Evolutionary conservation across 2,888 invertebrate species (phyloP).

Genomic region (Cecidostiba fungosa): DNA sequence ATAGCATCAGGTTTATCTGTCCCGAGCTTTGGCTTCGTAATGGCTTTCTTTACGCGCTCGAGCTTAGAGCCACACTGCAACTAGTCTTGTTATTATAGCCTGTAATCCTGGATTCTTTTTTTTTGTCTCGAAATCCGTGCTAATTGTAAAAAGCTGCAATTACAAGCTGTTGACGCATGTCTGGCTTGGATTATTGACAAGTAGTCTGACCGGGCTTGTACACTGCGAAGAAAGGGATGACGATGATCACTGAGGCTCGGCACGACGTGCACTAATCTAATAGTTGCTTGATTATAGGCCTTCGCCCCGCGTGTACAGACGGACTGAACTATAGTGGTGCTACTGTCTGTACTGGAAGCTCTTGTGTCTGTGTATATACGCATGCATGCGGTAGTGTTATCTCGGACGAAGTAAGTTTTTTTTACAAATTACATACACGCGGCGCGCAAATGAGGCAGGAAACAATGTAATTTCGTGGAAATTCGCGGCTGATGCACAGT

Average conservation of each 20-base stretch:
- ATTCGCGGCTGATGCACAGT: not conserved
- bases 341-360: conserved; percentile 61
- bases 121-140: not conserved
- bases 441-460: conserved; percentile 2
- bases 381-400: not conserved
- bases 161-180: conserved; percentile 38
- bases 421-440: not conserved
- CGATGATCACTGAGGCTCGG: conserved; percentile 77
- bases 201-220: not conserved
- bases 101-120: conserved; percentile 12
- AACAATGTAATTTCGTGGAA: conserved; percentile 9
- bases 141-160: conserved; percentile 1
- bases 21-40: conserved; percentile 23
- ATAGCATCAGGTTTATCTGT: conserved; percentile 65
- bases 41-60: conserved; percentile 50
- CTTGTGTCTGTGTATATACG: no score
- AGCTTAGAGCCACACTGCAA: conserved; percentile 22
- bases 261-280: conserved; percentile 77
- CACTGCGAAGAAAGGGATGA: not conserved
- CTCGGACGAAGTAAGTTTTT: no score
- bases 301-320: conserved; percentile 71
- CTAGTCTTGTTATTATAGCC: not conserved
- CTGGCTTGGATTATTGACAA: conserved; percentile 70
- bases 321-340: conserved; percentile 56
- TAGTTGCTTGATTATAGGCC: conserved; percentile 80